Conservation (phyloP, 2,888 invertebrate genomes). For the Polymixis lichenea region DNA sequence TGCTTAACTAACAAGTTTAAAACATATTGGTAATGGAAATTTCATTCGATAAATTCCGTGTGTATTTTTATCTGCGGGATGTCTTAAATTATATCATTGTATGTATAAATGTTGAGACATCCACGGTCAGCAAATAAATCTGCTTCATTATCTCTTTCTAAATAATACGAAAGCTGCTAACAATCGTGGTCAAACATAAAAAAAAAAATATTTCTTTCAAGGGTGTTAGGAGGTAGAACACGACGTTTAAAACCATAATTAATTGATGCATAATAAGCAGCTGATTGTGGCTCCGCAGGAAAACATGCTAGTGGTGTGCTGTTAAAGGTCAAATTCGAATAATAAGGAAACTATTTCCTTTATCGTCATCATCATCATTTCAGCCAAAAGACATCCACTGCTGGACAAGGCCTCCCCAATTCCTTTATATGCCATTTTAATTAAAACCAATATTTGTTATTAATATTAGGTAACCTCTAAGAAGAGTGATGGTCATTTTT, state of each 20-base stretch:
- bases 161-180: background rate
- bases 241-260: background rate
- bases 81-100: background rate
- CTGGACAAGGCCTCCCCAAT: no score
- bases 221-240: background rate
- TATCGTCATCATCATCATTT: background rate
- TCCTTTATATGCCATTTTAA: no score
- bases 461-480: background rate
- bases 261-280: background rate
- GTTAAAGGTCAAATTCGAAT: background rate
- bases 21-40: background rate
- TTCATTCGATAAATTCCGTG: background rate
- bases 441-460: background rate
- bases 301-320: slow-evolving; percentile 1
- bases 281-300: background rate
- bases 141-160: background rate
- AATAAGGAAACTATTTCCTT: background rate
- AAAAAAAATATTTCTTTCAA: background rate
- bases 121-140: background rate
- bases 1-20: background rate
- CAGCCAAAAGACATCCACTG: no score
- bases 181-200: background rate
- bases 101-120: background rate
- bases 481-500: no score
- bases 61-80: no score